Conservation (phyloP, 2,113 vertebrate species). For the Mustelus asterias region DNA sequence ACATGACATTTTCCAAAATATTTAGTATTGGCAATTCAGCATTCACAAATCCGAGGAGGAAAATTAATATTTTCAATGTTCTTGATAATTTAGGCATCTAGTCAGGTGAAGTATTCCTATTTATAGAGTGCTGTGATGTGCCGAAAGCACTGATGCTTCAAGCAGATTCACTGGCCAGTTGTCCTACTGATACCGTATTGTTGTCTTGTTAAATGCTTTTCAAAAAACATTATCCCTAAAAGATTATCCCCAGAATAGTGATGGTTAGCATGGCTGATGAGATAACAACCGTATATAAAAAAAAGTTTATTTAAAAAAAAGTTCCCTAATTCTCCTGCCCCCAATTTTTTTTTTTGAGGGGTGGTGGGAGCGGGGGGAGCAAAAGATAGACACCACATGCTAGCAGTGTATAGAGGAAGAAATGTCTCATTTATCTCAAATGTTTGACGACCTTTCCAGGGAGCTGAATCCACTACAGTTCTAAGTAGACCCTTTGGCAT, state of each 20-base stretch:
- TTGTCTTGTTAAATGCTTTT: background rate
- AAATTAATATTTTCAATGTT: background rate
- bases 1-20: background rate
- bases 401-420: background rate
- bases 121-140: background rate
- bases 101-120: background rate
- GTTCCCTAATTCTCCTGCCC: background rate
- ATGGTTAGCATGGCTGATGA: background rate
- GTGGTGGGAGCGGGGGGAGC: background rate
- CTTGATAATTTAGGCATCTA: constrained; percentile 6
- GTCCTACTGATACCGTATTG: background rate
- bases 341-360: background rate
- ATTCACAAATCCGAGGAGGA: background rate
- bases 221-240: constrained; percentile 5
- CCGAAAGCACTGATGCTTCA: background rate
- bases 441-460: constrained; percentile 16
- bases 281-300: background rate
- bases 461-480: constrained; percentile 27
- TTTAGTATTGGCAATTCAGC: background rate
- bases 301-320: background rate
- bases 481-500: constrained; percentile 32
- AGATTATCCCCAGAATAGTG: background rate
- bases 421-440: constrained; percentile 19
- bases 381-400: background rate
- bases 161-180: background rate